Evolutionary conservation across 2,113 vertebrate species (phyloP).

Genomic region (Balaenoptera acutorostrata): DNA sequence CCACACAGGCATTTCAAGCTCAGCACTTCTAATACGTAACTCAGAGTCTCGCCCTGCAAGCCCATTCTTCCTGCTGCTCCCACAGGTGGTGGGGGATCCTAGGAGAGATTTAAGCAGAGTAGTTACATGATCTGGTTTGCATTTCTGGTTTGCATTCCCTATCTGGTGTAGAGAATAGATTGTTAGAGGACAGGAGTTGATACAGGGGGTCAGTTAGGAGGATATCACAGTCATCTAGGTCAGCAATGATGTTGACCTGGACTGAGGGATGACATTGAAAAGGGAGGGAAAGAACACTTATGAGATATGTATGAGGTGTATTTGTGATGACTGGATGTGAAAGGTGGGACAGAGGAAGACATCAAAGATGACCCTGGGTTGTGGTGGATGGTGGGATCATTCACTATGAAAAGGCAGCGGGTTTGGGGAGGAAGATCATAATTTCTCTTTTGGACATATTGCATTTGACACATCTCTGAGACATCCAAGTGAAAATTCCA

Average conservation of each 20-base stretch:
- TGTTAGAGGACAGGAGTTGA: background rate
- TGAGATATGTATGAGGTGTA: background rate
- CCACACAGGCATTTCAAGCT: background rate
- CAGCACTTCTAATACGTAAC: background rate
- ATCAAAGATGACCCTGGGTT: background rate
- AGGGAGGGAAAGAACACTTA: background rate
- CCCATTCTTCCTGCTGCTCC: background rate
- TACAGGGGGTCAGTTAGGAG: background rate
- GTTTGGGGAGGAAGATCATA: background rate
- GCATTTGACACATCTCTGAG: background rate
- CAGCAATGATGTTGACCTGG: background rate
- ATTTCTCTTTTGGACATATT: background rate
- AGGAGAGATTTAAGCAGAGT: background rate
- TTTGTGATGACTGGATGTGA: background rate
- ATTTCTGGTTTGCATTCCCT: background rate
- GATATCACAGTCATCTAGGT: background rate
- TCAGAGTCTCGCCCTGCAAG: background rate
- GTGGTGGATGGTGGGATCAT: background rate
- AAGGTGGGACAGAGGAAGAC: background rate
- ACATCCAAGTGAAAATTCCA: background rate
- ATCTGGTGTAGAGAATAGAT: background rate
- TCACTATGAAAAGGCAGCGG: background rate
- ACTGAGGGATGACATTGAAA: background rate
- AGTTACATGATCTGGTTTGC: background rate
- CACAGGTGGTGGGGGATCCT: background rate